Evolutionary conservation across 2,113 vertebrate genomes (phyloP).

Genomic region (Apaloderma vittatum): DNA sequence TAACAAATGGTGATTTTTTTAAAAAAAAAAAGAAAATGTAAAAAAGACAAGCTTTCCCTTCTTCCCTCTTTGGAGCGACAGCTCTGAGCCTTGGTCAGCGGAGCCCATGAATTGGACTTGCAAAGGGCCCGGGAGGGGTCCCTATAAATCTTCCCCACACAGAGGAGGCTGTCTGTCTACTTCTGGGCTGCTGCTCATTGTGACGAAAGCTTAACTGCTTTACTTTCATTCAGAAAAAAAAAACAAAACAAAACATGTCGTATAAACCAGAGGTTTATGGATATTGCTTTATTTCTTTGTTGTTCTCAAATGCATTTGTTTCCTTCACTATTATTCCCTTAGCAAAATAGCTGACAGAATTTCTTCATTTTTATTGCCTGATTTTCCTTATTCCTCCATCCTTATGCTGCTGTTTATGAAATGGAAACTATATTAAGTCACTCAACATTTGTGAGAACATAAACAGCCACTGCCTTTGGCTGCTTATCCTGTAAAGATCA

Average conservation of each 20-base stretch:
- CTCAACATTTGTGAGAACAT: not conserved
- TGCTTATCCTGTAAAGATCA: not conserved
- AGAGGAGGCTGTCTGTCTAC: slow-evolving; percentile 47
- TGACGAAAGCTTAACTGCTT: slow-evolving; percentile 35
- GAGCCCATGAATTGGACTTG: not conserved
- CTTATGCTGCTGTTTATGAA: not conserved
- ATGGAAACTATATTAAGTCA: not conserved
- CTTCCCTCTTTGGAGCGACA: slow-evolving; percentile 30
- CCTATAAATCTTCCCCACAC: slow-evolving; percentile 47
- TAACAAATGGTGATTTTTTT: slow-evolving; percentile 44
- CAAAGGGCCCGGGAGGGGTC: not conserved
- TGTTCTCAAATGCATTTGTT: not conserved
- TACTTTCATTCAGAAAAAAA: not conserved
- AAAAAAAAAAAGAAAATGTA: not conserved
- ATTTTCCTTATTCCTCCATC: not conserved
- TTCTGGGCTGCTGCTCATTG: slow-evolving; percentile 32
- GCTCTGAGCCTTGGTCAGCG: slow-evolving; percentile 32
- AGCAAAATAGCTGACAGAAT: not conserved
- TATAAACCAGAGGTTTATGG: slow-evolving; percentile 21
- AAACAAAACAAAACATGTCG: not conserved
- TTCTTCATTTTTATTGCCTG: not conserved
- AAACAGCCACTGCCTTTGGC: not conserved
- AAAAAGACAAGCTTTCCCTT: slow-evolving; percentile 33
- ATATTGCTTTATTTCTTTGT: not conserved
- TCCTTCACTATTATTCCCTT: not conserved